These are phyloP conservation scores for Patella caerulea DNA, from an alignment of 2,888 invertebrate genomes.

Conservation along the genomic window DNA sequence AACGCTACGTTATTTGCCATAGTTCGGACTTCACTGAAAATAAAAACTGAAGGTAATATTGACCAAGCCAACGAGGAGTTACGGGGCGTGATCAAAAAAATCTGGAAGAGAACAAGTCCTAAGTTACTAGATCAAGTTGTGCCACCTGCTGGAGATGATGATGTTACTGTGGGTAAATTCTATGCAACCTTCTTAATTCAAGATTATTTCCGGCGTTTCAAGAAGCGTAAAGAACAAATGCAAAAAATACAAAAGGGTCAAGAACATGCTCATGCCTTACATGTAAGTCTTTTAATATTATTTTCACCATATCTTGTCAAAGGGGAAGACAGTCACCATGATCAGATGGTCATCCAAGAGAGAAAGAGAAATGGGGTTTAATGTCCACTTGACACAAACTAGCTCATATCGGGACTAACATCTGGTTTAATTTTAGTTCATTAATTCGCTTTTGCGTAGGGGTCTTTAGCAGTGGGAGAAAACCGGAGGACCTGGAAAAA, in stretches of 20 bases:
- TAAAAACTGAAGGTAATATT: slow-evolving; percentile 88
- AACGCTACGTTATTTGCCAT: slow-evolving; percentile 99
- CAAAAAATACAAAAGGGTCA: slow-evolving; percentile 69
- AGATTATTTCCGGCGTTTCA: slow-evolving; percentile 98
- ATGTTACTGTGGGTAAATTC: slow-evolving; percentile 99
- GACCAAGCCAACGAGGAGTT: slow-evolving; percentile 96
- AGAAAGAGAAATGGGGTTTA: no score
- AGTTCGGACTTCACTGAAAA: slow-evolving; percentile 94
- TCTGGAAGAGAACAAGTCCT: slow-evolving; percentile 97
- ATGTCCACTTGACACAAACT: no score
- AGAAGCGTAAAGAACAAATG: slow-evolving; percentile 83
- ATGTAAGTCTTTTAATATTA: slow-evolving; percentile 70
- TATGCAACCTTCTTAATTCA: slow-evolving; percentile 99
- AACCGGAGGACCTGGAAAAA: no score
- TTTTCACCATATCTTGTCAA: no score
- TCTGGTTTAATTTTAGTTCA: no score
- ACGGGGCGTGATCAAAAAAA: slow-evolving; percentile 93
- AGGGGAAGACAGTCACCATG: no score
- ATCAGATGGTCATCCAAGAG: no score
- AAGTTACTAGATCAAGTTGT: slow-evolving; percentile 98
- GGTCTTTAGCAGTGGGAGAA: no score
- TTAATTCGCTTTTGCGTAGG: no score
- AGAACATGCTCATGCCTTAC: slow-evolving; percentile 86
- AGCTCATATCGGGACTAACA: no score
- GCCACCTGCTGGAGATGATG: slow-evolving; percentile 98